Evolutionary conservation across 2,888 invertebrate species (phyloP), one percentile per base, ranked within the genome.

Genomic region (Tipula confusa): DNA sequence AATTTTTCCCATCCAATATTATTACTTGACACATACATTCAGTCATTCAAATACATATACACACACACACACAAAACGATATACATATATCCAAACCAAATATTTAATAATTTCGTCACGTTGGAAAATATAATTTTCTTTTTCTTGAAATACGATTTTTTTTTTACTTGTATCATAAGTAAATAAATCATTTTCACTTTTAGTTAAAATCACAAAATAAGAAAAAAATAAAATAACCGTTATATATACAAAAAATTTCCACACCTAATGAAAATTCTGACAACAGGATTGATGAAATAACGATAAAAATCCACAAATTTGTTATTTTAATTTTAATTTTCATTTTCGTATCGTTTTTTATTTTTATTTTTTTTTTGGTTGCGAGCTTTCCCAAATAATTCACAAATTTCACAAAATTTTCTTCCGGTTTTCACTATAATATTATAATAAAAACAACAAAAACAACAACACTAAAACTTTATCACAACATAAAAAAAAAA

Each of bases 121-220:
- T 64, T 64, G 64, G 64, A 64, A 64, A 64, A 64, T 64, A 64
- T 24, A 64, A 64, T 64, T 64, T 64, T 64, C 64, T 64, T 64
- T 64, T 64, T 64, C 64, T 64, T 64, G 24, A 24, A 38, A 38
- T 43, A n/a, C 1, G 31, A 31, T 5, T n/a, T 64, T 24, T 64
- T 64, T 64, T 24, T 24, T 64, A n/a, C 24, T 24, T 64, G 64
- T 64, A 24, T 24, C 64, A 64, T 64, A 24, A 64, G 64, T 64
- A 64, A 64, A 64, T 64, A 64, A 64, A 64, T 64, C 64, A 64
- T 64, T 64, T 64, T 64, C 64, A 64, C 64, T 64, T 64, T 64
- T 64, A 64, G 64, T 64, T 64, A 64, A 64, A 64, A 64, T 64
- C 64, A 64, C 64, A 24, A 64, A 11, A 9, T 43, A 43, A 24